A percentile compares a stretch with the other conserved stretches of the same genome.
Conservation (phyloP, 2,797 vertebrate genomes). For the Pogonophryne albipinna region DNA sequence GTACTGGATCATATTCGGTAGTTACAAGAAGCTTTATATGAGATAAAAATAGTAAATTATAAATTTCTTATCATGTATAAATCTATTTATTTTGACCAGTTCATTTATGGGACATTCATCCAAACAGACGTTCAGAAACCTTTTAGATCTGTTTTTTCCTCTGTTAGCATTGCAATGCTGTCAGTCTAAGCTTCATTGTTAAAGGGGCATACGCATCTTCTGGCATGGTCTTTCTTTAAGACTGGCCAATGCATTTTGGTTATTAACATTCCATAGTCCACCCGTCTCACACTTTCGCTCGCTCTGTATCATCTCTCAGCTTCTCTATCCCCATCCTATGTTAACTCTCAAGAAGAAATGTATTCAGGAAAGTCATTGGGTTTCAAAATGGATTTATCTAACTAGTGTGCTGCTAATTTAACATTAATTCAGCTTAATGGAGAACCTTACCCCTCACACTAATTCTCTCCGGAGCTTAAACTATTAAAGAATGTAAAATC, state of each 20-base stretch:
- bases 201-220: conserved; percentile 57
- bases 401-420: conserved; percentile 31
- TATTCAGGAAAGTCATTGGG: conserved; percentile 38
- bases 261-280: conserved; percentile 82
- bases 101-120: conserved; percentile 82
- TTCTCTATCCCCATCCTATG: conserved; percentile 23
- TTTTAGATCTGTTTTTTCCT: conserved; percentile 58
- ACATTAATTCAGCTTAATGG: not conserved
- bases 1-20: conserved; percentile 82
- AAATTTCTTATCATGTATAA: conserved; percentile 91
- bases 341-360: conserved; percentile 20
- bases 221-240: conserved; percentile 44
- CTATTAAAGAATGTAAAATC: conserved; percentile 60
- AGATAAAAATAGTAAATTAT: conserved; percentile 88
- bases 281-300: conserved; percentile 23
- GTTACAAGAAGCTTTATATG: conserved; percentile 92
- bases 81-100: conserved; percentile 95
- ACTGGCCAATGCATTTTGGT: conserved; percentile 57
- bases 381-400: conserved; percentile 50
- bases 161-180: conserved; percentile 70
- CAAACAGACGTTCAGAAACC: conserved; percentile 79
- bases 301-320: conserved; percentile 44
- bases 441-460: conserved; percentile 4
- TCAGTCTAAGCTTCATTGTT: conserved; percentile 59
- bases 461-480: conserved; percentile 30